Percentiles rank a stretch among this genome's conserved stretches.
phyloP scores from a whole-genome alignment of 2,888 invertebrate genomes.

The Eristalis intricaria region DNA sequence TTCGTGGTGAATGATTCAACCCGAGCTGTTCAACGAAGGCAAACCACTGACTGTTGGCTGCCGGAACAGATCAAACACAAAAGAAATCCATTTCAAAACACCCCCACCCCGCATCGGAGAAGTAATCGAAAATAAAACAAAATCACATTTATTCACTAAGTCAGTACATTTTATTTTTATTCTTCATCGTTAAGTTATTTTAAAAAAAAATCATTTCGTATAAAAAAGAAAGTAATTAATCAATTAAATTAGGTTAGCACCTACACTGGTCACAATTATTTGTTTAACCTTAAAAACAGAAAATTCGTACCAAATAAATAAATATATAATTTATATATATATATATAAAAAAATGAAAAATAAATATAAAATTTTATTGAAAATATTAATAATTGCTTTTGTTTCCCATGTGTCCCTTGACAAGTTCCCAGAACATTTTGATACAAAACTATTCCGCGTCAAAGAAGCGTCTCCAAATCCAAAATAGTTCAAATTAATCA shows the following conservation, averaged over 20 bases:
- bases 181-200: conserved; percentile 34
- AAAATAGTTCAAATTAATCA: conserved; percentile 1
- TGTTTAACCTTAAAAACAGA: conserved; percentile 16
- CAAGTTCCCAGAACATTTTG: conserved; percentile 63
- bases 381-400: conserved; percentile 4
- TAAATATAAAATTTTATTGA: conserved; percentile 21
- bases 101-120: background rate
- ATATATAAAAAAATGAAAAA: background rate
- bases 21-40: too few relatives aligned
- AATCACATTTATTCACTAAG: conserved; percentile 44
- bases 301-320: background rate
- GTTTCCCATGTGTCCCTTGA: conserved; percentile 23
- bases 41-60: too few relatives aligned
- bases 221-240: conserved; percentile 28
- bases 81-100: too few relatives aligned
- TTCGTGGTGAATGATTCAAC: too few relatives aligned
- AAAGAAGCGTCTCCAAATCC: conserved; percentile 48
- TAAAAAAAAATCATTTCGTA: conserved; percentile 42
- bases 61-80: too few relatives aligned
- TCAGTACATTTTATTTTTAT: conserved; percentile 68
- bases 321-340: conserved; percentile 31
- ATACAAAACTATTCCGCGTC: conserved; percentile 66
- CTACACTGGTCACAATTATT: conserved; percentile 52
- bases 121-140: conserved; percentile 13
- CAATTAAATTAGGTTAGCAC: conserved; percentile 47